Evolutionary conservation across 1,140 invertebrate species (phyloP).

Genomic region (Leptinotarsa defecta): DNA sequence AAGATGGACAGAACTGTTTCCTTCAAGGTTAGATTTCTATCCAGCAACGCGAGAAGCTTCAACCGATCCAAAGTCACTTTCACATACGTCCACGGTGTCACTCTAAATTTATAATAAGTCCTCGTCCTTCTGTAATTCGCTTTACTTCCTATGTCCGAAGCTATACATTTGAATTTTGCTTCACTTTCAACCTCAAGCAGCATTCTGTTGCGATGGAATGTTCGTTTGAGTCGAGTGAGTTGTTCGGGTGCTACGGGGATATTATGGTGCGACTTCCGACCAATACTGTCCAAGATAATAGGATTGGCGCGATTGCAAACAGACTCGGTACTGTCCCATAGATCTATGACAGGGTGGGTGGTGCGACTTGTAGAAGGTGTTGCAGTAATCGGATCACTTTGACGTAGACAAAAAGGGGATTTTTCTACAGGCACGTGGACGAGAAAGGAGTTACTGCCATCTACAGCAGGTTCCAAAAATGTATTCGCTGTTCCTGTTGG

Average conservation of each 20-base stretch:
- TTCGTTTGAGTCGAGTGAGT: background rate
- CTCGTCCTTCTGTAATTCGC: constrained; percentile 61
- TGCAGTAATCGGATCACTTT: background rate
- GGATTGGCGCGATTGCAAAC: constrained; percentile 37
- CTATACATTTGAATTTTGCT: constrained; percentile 18
- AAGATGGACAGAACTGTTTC: constrained; percentile 86
- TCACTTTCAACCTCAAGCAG: background rate
- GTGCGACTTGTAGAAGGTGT: background rate
- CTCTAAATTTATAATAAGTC: constrained; percentile 85
- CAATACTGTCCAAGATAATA: constrained; percentile 37
- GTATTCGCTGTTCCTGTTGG: background rate
- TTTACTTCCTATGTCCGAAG: constrained; percentile 10
- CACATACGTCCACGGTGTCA: constrained; percentile 71
- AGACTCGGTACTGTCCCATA: constrained; percentile 46
- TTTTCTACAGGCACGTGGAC: constrained; percentile 10
- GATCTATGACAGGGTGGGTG: constrained; percentile 46
- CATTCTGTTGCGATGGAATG: constrained; percentile 9
- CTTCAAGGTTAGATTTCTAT: constrained; percentile 84
- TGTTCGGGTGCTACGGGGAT: background rate
- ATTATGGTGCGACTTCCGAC: background rate
- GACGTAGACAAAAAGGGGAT: background rate
- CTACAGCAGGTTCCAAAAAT: background rate
- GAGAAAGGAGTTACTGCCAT: background rate
- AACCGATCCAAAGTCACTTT: constrained; percentile 91
- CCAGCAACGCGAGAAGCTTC: constrained; percentile 88